Percentiles rank a stretch among this genome's conserved stretches.
phyloP scores from a whole-genome alignment of 2,113 vertebrate genomes.

The Lepidothrix coronata region DNA sequence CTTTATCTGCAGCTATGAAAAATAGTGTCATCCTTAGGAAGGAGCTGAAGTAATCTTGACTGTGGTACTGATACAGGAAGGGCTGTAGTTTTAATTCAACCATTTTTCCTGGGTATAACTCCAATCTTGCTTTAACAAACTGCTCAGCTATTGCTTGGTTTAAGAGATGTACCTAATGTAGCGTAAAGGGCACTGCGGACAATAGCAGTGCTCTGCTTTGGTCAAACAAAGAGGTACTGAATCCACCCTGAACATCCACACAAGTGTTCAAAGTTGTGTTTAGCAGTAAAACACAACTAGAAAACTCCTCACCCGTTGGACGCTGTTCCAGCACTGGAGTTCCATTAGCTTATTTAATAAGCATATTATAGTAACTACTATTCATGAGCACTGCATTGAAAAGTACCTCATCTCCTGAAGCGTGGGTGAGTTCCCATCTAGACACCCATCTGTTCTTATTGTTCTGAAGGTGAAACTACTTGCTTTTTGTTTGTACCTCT shows the following conservation, averaged over 20 bases:
- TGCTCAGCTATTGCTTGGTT: not conserved
- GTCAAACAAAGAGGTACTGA: not conserved
- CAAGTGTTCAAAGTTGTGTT: not conserved
- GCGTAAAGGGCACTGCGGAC: accelerated
- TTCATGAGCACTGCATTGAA: not conserved
- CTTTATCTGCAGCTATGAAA: not conserved
- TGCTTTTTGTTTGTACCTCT: not conserved
- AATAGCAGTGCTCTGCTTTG: not conserved
- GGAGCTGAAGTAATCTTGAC: not conserved
- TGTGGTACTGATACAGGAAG: not conserved
- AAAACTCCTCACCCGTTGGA: accelerated
- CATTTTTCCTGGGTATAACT: not conserved
- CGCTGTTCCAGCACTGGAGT: not conserved
- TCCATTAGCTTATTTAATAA: not conserved
- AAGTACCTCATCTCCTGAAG: not conserved
- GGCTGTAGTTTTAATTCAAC: not conserved
- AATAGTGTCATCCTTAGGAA: not conserved
- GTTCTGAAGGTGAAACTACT: not conserved
- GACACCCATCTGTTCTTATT: accelerated
- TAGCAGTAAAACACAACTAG: not conserved
- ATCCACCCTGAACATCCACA: not conserved
- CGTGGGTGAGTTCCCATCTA: not conserved
- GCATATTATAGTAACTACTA: accelerated
- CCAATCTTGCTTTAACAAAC: not conserved
- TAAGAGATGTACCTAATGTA: not conserved